Evolutionary conservation across 1,140 invertebrate genomes (phyloP), one percentile per base, ranked within the genome.

Genomic region (Lordiphosa clarofinis): DNA sequence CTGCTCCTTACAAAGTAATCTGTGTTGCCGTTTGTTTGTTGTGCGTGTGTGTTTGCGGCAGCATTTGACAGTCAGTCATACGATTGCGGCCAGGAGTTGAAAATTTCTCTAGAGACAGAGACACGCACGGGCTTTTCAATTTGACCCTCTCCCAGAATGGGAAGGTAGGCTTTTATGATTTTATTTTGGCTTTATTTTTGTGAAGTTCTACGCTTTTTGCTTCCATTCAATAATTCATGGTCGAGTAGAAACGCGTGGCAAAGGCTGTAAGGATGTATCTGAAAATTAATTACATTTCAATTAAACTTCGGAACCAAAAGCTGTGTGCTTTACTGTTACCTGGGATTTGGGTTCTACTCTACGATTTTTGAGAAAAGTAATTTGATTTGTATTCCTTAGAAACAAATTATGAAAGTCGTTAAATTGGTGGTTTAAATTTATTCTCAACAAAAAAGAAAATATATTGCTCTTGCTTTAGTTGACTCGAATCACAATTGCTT

Each of bases 281-380:
- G 67, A 67, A 82, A 82, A 76, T 73, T 76, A 82, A 82, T 82
- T 82, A 81, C 65, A 72, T 84, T 82, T 82, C 73, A 82, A 82
- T 82, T 82, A 84, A 65, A 61, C 46, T 53, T 42, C 28, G 56
- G 53, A 43, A 31, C 28, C 44, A 24, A 36, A 40, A 43, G 19
- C 47, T 24, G 40, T 43, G 40, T 46, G 39, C 47, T 39, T 38
- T 13, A 53, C 37, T 33, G 61, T 48, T 28, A 7, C 49, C n/a
- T n/a, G 60, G 60, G 40, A 64, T 47, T 64, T 40, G 48, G 61
- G 31, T 7, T 8, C 28, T 31, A 7, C 28, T 31, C 6, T 28
- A 21, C 4, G 21, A 21, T 28, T 28, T 28, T 28, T 28, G 24
- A 6, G 1, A 28, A 4, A 5, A 28, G 24, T 28, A 7, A 28